Percentiles rank a stretch among this genome's conserved stretches.
Conservation (phyloP, 2,797 vertebrate genomes). For the Sardinella longiceps region DNA sequence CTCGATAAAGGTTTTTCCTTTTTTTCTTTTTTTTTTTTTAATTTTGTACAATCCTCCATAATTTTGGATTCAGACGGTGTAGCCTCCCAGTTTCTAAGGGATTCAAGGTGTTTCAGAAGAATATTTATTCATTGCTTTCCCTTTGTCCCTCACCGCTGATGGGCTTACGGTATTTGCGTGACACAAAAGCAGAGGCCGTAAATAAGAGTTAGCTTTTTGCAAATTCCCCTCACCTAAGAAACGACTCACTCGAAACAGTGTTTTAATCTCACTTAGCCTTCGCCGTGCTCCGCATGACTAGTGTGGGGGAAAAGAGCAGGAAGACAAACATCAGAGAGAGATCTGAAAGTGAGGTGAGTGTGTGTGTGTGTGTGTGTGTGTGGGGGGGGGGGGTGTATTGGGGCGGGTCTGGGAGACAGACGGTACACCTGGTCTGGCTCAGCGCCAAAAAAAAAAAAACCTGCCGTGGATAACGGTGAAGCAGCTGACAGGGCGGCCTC, state of each 20-base stretch:
- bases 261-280: neutral
- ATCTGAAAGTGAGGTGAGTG: neutral
- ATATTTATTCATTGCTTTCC: slow-evolving; percentile 14
- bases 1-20: neutral
- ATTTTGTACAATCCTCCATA: neutral
- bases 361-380: too few relatives aligned
- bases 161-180: neutral
- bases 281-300: neutral
- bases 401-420: neutral
- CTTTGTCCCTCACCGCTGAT: neutral
- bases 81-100: neutral
- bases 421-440: neutral
- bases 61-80: neutral
- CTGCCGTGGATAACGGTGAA: neutral
- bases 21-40: neutral
- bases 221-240: neutral
- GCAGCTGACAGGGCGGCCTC: slow-evolving; percentile 10
- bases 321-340: neutral
- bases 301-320: neutral
- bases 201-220: neutral
- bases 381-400: neutral
- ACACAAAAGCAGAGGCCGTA: neutral
- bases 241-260: neutral
- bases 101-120: slow-evolving; percentile 11
- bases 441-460: neutral